Conservation (phyloP, 2,888 invertebrate species). For the Lasioglossum marginatum region DNA sequence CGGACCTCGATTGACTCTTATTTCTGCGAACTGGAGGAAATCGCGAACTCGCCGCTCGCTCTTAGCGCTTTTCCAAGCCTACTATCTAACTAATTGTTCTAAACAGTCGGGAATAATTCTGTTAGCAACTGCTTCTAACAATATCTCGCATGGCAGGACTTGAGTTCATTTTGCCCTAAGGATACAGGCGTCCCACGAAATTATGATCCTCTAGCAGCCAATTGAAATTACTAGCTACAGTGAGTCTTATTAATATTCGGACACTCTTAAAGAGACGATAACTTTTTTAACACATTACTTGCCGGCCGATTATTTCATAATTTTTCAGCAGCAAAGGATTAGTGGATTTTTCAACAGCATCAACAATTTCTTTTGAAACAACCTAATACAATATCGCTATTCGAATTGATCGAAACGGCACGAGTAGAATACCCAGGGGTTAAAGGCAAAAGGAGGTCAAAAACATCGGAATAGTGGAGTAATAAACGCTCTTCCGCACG, state of each 20-base stretch:
- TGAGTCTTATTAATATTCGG: no score
- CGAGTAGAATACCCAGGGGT: neutral
- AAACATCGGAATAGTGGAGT: constrained; percentile 3
- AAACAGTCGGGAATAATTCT: neutral
- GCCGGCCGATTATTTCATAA: neutral
- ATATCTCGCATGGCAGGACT: no score
- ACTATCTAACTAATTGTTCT: neutral
- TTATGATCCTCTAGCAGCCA: neutral
- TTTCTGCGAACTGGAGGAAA: constrained; percentile 4
- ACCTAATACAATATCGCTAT: neutral
- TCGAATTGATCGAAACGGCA: neutral
- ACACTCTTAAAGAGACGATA: no score
- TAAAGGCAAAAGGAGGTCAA: neutral
- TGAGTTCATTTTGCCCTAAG: neutral
- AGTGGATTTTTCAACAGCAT: neutral
- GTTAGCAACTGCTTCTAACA: neutral
- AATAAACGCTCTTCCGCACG: constrained; percentile 4
- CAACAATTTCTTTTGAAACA: no score
- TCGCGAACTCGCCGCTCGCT: neutral
- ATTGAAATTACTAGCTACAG: neutral
- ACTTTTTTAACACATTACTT: no score
- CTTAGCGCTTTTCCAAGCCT: neutral
- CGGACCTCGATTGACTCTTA: neutral
- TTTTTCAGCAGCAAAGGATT: neutral
- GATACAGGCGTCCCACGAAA: neutral